Conservation (phyloP, 2,888 invertebrate species). For the Clostera curtula region DNA sequence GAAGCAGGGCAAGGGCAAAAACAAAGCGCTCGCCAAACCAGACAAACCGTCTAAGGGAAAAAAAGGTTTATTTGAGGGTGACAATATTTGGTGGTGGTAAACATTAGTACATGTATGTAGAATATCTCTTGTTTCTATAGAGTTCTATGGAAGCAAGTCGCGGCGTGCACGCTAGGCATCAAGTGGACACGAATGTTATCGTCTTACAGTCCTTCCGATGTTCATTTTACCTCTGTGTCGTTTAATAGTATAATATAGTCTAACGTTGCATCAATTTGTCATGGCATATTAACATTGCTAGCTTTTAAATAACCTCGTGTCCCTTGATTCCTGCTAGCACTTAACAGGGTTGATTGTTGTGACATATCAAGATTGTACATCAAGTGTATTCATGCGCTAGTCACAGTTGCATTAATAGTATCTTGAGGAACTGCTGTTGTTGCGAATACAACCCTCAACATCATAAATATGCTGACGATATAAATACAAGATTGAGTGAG, state of each 20-base stretch:
- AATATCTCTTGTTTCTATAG: conserved; percentile 14
- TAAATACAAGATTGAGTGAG: conserved; percentile 49
- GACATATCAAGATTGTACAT: conserved; percentile 57
- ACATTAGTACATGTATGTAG: conserved; percentile 37
- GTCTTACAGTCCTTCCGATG: conserved; percentile 31
- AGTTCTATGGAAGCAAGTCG: conserved; percentile 42
- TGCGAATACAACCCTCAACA: conserved; percentile 44
- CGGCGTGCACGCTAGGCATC: conserved; percentile 52
- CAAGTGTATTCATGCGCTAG: conserved; percentile 46
- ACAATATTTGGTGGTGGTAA: conserved; percentile 90
- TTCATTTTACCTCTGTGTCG: conserved; percentile 37
- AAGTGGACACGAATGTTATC: conserved; percentile 65
- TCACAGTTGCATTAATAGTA: conserved; percentile 3
- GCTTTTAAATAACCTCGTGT: conserved; percentile 65
- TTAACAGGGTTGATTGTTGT: conserved; percentile 67
- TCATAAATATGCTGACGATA: conserved; percentile 47
- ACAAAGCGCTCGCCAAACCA: conserved; percentile 71
- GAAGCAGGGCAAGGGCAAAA: conserved; percentile 59
- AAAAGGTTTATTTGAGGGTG: conserved; percentile 90
- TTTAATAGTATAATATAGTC: conserved; percentile 35
- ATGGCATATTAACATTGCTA: conserved; percentile 54
- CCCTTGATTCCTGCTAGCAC: conserved; percentile 68
- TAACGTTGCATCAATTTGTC: conserved; percentile 52
- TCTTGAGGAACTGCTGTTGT: conserved; percentile 14
- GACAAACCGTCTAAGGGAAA: conserved; percentile 78